These are phyloP conservation scores for Teleopsis dalmanni DNA, from an alignment of 1,140 invertebrate species.

Conservation along the genomic window DNA sequence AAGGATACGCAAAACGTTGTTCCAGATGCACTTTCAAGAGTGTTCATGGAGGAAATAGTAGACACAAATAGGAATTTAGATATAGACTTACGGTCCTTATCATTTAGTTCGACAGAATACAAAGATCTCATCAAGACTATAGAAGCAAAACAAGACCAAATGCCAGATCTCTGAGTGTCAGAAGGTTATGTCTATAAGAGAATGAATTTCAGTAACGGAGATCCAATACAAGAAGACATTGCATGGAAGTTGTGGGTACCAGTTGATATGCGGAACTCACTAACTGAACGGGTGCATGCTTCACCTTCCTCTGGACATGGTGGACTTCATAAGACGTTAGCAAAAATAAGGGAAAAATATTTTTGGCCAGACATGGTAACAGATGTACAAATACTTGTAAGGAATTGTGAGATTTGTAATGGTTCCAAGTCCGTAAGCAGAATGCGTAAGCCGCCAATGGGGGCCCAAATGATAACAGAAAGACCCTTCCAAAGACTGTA, in stretches of 20 bases:
- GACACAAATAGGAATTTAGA: not conserved
- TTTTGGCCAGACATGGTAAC: too few species aligned
- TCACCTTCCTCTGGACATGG: too few species aligned
- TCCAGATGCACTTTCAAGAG: slow-evolving; percentile 4
- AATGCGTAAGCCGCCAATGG: too few species aligned
- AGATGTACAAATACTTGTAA: too few species aligned
- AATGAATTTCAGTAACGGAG: not conserved
- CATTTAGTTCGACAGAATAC: not conserved
- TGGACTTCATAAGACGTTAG: not conserved
- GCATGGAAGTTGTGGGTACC: slow-evolving; percentile 4
- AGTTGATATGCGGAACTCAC: too few species aligned
- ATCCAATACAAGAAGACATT: not conserved
- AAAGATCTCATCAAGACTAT: not conserved
- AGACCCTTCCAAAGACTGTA: too few species aligned
- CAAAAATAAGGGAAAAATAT: not conserved
- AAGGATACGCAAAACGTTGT: slow-evolving; percentile 22
- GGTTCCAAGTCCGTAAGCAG: too few species aligned
- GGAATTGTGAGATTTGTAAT: too few species aligned
- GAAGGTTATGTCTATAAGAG: not conserved
- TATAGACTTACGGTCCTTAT: not conserved
- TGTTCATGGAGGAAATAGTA: not conserved
- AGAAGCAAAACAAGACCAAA: not conserved
- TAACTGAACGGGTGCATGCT: too few species aligned
- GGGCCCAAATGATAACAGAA: too few species aligned
- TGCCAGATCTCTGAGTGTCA: not conserved